Base-by-base conservation (phyloP, 2,113 vertebrate genomes). In the Callionymus lyra region DNA sequence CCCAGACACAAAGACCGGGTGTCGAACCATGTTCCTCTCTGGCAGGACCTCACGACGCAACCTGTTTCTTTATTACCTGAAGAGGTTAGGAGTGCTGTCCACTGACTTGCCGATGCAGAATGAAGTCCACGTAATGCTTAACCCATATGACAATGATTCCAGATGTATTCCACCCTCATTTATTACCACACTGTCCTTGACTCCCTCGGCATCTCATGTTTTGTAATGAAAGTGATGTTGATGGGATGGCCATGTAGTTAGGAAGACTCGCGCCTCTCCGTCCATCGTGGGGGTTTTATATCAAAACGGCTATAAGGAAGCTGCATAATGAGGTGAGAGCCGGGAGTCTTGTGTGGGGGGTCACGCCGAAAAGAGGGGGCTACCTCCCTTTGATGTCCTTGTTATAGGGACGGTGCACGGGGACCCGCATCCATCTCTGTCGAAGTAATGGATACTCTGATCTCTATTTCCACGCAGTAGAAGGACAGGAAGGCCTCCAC, bases 221-320 rank as follows among this genome's bases (percentile, higher is more conserved):
- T 86, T 85, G 86, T 88, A 88, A 88, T 88, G 86, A 86, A 86
- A 86, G 83, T 73, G 77, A 83, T 84, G 82, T 83, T 86, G 86
- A 86, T 86, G 76, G 86, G 84, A 84, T 88, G 81, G 80, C 84
- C 79, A 70, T 79, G 80, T 84, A 83, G 84, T 84, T 85, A 84
- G 80, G 69, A 60, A 60, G 73, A 77, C 75, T 79, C 62, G 64
- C 48, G 41, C 70, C 72, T 74, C 80, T 79, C 74, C 37, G 72
- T 78, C 80, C 77, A 73, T 74, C 76, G 82, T 77, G 65, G 76
- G 63, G 82, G 82, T 75, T 82, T 86, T 86, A 88, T 86, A 86
- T 88, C 84, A 86, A 83, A 86, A 82, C 37, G 78, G 77, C 84
- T 81, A 78, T 84, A 81, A 83, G 86, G 75, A 79, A 83, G 73